Base-by-base conservation (phyloP, 2,888 invertebrate species). In the Dendrolimus houi region DNA sequence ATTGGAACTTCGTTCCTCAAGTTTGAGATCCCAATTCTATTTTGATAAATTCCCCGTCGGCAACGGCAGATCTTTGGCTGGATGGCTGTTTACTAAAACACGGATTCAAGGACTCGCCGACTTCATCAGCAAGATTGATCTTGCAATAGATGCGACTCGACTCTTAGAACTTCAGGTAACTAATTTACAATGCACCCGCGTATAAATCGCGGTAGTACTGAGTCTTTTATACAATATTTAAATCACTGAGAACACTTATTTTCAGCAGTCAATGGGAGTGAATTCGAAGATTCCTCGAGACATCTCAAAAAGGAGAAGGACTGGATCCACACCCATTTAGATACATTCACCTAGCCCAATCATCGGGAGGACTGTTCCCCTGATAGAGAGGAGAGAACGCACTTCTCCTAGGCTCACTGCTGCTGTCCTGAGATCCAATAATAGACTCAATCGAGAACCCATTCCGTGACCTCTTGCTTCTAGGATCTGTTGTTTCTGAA, bases 371-470 rank as follows among this genome's bases (percentile, higher is more conserved):
- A 29, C 75, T 75, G 61, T 60, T 71, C 52, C 73, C 75, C 55
- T 79, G 83, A 63, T 91, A 91, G 1, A 95, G 85, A 7, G 95
- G 95, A 1, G 95, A 94, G 76, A 95, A 95, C 9, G 95, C 95
- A 63, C 90, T 90, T 58, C 87, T 74, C 52, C 89, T 65, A 0
- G 87, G 87, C 73, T 89, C 88, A 10, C 75, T 63, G 47, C 72
- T 69, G 3, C 75, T 64, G 8, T 88, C 89, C 60, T 87, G 87
- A 0, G 82, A 82, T 2, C 93, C 93, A 53, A 93, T 93, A 53
- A 93, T 92, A 6, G 93, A 93, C 66, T 93, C 93, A 56, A 93
- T 93, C 1, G 93, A 92, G 71, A 93, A 93, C 1, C 92, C 93
- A 65, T 92, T 92, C 58, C 92, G 86, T 47, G 88, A 85, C 64